Percentiles rank a stretch among this genome's conserved stretches.
These are phyloP conservation scores for Alaudala cheleensis DNA, from an alignment of 2,113 vertebrate species.

Conservation along the genomic window DNA sequence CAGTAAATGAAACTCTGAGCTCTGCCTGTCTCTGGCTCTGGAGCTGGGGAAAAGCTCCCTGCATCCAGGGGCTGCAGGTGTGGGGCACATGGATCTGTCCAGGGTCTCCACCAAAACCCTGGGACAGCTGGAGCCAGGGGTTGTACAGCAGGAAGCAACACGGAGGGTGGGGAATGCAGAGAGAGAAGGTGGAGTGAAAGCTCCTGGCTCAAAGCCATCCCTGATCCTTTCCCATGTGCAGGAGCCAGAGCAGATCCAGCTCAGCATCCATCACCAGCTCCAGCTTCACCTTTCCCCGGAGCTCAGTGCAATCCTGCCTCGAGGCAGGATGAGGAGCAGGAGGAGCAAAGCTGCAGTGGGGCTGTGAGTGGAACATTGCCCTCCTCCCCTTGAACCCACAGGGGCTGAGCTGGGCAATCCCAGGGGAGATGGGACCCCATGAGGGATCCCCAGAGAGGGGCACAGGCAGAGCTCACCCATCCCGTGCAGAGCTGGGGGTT, in stretches of 20 bases:
- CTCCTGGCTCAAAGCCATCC: not conserved
- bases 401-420: not conserved
- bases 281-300: not conserved
- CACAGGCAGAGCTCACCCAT: not conserved
- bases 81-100: not conserved
- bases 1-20: fast-evolving
- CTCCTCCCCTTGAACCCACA: not conserved
- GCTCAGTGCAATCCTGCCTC: not conserved
- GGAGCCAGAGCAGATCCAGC: not conserved
- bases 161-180: fast-evolving
- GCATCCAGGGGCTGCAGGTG: not conserved
- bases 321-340: not conserved
- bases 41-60: fast-evolving
- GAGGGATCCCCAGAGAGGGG: not conserved
- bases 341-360: not conserved
- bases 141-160: not conserved
- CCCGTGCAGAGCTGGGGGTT: not conserved
- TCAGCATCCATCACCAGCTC: not conserved
- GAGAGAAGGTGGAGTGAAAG: not conserved
- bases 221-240: not conserved
- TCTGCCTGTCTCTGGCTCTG: not conserved
- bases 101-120: fast-evolving
- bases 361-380: not conserved
- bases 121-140: fast-evolving
- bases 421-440: fast-evolving